Evolutionary conservation across 2,113 vertebrate species (phyloP), one percentile per base, ranked within the genome.

Genomic region (Macroglossus sobrinus): DNA sequence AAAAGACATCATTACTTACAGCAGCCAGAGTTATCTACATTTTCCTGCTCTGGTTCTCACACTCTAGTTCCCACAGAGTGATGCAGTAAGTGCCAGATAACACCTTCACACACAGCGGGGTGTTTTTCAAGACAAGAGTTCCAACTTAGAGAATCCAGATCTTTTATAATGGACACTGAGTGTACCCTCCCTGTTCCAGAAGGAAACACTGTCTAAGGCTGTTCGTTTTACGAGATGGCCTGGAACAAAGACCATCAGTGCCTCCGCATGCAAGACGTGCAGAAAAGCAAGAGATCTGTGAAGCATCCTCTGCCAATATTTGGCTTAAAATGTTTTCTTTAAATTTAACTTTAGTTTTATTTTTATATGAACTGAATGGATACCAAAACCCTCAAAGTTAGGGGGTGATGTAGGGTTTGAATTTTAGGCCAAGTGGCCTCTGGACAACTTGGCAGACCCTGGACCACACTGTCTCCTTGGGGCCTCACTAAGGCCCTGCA

Each of bases 281-380:
- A 81, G 35, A 81, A 66, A 64, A 71, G 59, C 80, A 66, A 74
- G 45, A 84, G 75, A 15, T 30, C 15, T 2, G 0, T 24, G 38
- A 80, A 47, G 35, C 88, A 45, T 4, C 26, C 3, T n/a, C 45
- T 91, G 53, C 53, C 45, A 33, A 38, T n/a, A 24, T 63, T n/a
- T 76, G 43, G 76, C 76, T 81, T 16, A 93, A 87, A 86, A 81
- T 47, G 3, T 76, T 84, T 88, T 57, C n/a, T 84, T 94, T 81
- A 81, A 71, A 61, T 94, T 94, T 91, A 88, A 33, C 79, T 86
- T 72, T n/a, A 78, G 53, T 66, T 95, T 96, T 75, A 80, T 93
- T 96, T 94, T 96, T 57, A 35, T 88, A 92, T n/a, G 8, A 75
- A 35, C 33, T 74, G 40, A 33, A 26, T 76, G 55, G 59, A 92